Base-by-base conservation (phyloP, 2,797 vertebrate species). In the Gymnoscopelus braueri region DNA sequence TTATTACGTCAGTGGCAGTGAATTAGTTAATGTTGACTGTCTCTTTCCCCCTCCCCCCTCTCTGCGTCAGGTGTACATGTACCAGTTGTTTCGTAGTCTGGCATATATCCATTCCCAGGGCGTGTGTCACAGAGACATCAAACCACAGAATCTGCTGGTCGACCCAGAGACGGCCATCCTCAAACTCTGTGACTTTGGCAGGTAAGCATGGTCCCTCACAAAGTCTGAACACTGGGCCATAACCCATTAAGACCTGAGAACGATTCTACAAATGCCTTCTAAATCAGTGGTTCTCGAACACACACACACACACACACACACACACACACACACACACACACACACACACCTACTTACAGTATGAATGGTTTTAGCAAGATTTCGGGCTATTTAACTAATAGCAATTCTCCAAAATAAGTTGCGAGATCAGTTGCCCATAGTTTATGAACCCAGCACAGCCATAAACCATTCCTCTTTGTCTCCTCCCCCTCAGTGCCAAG, bases 71-170 rank as follows among this genome's bases (percentile, higher is more conserved):
- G 95, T 97, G 81, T 96, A 97, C 86, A 96, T 97, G 95, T 97
- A 96, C 91, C 96, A 97, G 94, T 93, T 97, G 75, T 97, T 98
- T 91, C 95, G 96, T 87, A 98, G 96, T 87, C 88, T 98, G 91
- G 96, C 96, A 79, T 98, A 98, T 93, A 98, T 98, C 91, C 96
- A 98, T 94, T 97, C 96, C 93, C 96, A 98, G 92, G 96, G 96
- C 0, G 96, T 97, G 78, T 98, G 96, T 91, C 96, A 98, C 91
- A 93, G 96, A 74, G 96, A 98, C 90, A 98, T 98, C 89, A 98
- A 98, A 86, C 96, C 96, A 76, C 96, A 98, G 91, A 98, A 98
- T 84, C 93, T 98, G 75, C 91, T 98, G 91, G 96, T 98, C 88
- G 96, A 97, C 86, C 96, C 96, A 0, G 96, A 98, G 88, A 96